Evolutionary conservation across 2,888 invertebrate species (phyloP), one percentile per base, ranked within the genome.

Genomic region (Dolomedes plantarius): DNA sequence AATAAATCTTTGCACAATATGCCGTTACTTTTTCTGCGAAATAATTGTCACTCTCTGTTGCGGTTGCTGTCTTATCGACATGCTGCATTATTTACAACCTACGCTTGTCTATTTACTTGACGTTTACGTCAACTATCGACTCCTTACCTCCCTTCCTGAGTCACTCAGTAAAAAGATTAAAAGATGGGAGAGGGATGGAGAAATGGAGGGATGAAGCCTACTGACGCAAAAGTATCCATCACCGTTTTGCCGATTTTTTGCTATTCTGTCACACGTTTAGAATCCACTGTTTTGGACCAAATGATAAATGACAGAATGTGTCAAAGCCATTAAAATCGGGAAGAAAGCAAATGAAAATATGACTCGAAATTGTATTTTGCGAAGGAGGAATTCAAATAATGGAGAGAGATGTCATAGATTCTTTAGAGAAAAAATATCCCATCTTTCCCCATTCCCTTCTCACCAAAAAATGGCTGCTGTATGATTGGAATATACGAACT

Each of bases 301-400:
- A 36, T 62, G 64, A 74, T 74, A 76, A 76, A 76, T 76, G 76
- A 67, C 67, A 76, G 31, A 76, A 46, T 19, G 31, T 67, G 67
- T 41, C 65, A 76, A 27, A 36, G 23, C 67, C 32, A 67, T 67
- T 67, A 31, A 36, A 32, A 36, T 67, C 67, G 1, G 32, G 28
- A 32, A 0, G 36, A 67, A 67, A 36, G 19, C 32, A 31, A 67
- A 67, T 31, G 23, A 56, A 56, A 56, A 56, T 56, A 23, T 46
- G 56, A 11, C 16, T 56, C 23, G 23, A 56, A 56, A 56, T 56
- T 56, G 23, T 23, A 23, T 56, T 56, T 5, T 23, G 23, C 3
- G 23, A 23, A 23, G 23, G 19, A 19, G 56, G 3, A 23, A 23
- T 56, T 56, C 56, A 56, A 56, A 56, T 56, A 56, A 16, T n/a